Conservation (phyloP, 2,888 invertebrate genomes). For the Lycocerus yunnanus region DNA sequence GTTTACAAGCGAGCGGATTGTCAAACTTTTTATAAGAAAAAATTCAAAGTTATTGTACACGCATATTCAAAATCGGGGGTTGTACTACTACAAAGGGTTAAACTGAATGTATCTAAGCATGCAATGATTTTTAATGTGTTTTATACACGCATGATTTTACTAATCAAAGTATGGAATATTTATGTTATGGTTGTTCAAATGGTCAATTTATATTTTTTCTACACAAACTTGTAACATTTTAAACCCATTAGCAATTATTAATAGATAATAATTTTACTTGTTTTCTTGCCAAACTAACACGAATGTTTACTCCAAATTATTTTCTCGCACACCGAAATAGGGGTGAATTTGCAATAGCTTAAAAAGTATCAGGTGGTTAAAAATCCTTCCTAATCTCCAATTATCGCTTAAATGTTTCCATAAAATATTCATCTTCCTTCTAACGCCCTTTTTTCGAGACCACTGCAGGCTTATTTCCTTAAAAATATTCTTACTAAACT, state of each 20-base stretch:
- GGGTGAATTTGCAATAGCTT: slow-evolving; percentile 1
- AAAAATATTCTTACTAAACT: slow-evolving; percentile 6
- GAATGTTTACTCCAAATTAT: not conserved
- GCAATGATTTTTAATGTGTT: slow-evolving; percentile 54
- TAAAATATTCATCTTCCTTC: slow-evolving; percentile 25
- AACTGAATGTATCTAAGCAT: slow-evolving; percentile 48
- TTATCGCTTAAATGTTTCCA: slow-evolving; percentile 25
- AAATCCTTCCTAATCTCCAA: slow-evolving; percentile 31
- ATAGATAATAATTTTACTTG: slow-evolving; percentile 4
- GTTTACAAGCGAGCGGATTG: slow-evolving; percentile 18
- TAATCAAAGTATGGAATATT: slow-evolving; percentile 44
- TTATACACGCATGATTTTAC: slow-evolving; percentile 55
- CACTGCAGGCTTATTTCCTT: slow-evolving; percentile 5
- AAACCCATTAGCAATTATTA: slow-evolving; percentile 18
- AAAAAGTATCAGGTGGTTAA: slow-evolving; percentile 31
- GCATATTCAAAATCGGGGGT: slow-evolving; percentile 30
- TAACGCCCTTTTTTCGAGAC: slow-evolving; percentile 10
- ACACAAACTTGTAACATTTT: slow-evolving; percentile 16
- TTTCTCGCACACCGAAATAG: not conserved
- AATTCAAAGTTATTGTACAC: slow-evolving; percentile 2
- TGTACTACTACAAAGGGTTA: slow-evolving; percentile 38
- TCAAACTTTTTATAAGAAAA: slow-evolving; percentile 7
- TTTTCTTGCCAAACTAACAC: not conserved
- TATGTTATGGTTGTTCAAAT: slow-evolving; percentile 31
- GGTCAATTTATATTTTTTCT: slow-evolving; percentile 26